Base-by-base conservation (phyloP, 2,888 invertebrate species). In the Opisthograptis luteolata region DNA sequence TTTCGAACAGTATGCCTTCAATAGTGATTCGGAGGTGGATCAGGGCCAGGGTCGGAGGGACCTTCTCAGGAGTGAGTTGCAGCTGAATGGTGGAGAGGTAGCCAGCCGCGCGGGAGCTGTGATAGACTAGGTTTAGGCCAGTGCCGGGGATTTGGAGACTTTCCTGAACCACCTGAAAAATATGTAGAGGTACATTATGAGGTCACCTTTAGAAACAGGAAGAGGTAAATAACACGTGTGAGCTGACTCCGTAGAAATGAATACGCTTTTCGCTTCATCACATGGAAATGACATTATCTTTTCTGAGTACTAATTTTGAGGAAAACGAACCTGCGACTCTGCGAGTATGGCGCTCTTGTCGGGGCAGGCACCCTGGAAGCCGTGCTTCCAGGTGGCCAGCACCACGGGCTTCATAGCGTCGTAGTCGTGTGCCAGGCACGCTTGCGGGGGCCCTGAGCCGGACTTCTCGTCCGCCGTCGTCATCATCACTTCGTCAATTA, bases 111-210 rank as follows among this genome's bases (percentile, higher is more conserved):
- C 98, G 92, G 0, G 98, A 98, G 73, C 98, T 98, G 84, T 98
- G 98, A 84, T 99, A 99, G 0, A 99, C 97, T 25, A 99, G 92
- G 82, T 98, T 97, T n/a, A 99, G 89, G 1, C 97, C 97, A 0
- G 98, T 98, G 15, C 98, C 98, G 0, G 98, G 98, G 52, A 99
- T 97, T 73, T 96, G 95, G 6, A 99, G 92, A 64, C 97, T 97
- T 84, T 99, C 98, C 89, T 98, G 98, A 5, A 99, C 95, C 0
- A 98, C 98, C 93, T 94, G 73, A 12, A 47, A 2, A 72, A 71
- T 1, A 1, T 17, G 17, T 20, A 40, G 40, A 22, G 34, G n/a
- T n/a, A n/a, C n/a, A 12, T 15, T 19, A 28, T 3, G 14, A 22
- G 13, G 17, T 17, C 4, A 22, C 7, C 4, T 22, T 27, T 27